These are phyloP conservation scores for Crocuta crocuta DNA, from an alignment of 2,113 vertebrate species.

Conservation along the genomic window DNA sequence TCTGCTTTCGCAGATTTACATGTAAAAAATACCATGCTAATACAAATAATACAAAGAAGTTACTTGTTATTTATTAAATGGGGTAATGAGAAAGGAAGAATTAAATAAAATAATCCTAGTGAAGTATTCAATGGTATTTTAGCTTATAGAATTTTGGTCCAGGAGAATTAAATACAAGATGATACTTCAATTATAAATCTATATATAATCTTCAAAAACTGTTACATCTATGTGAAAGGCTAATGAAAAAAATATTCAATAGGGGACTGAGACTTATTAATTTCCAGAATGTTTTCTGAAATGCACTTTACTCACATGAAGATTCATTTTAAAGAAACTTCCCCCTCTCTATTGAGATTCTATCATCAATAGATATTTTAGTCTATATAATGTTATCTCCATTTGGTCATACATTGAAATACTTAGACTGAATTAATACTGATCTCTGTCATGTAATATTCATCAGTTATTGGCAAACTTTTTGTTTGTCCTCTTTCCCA, in stretches of 20 bases:
- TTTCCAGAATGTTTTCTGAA: slow-evolving; percentile 19
- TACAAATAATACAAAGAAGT: not conserved
- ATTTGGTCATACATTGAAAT: not conserved
- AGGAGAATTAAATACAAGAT: not conserved
- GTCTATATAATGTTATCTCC: not conserved
- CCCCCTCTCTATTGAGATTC: not conserved
- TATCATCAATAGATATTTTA: not conserved
- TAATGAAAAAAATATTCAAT: not conserved
- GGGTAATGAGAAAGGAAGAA: not conserved
- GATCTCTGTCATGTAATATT: not conserved
- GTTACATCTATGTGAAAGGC: not conserved
- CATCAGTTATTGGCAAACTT: not conserved
- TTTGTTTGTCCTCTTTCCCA: not conserved
- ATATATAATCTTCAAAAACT: not conserved
- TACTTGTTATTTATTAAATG: slow-evolving; percentile 18
- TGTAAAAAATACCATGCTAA: not conserved
- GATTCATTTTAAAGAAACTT: not conserved
- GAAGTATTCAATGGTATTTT: not conserved
- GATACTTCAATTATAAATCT: not conserved
- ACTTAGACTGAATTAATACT: not conserved
- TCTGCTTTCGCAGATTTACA: not conserved
- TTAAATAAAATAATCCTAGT: not conserved
- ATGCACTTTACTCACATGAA: not conserved
- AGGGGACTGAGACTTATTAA: not conserved
- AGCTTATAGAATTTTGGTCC: not conserved